Evolutionary conservation across 2,113 vertebrate species (phyloP).

Genomic region (Uria lomvia): DNA sequence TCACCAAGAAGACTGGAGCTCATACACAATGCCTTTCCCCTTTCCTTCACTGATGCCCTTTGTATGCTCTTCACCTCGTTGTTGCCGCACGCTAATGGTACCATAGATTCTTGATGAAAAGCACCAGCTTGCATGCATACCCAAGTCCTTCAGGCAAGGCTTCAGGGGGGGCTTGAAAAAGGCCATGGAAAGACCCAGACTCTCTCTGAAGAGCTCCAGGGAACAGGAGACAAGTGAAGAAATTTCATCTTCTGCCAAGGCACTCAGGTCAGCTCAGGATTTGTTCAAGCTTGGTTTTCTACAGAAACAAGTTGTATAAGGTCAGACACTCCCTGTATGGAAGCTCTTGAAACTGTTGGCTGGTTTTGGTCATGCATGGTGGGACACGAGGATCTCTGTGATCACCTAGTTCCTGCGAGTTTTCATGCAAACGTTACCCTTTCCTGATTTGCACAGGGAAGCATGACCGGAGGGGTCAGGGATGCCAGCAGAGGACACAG

Average conservation of each 20-base stretch:
- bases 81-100: neutral
- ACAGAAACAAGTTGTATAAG: neutral
- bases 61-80: neutral
- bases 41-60: neutral
- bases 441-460: neutral
- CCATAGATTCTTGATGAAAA: neutral
- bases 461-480: neutral
- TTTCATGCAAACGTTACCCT: neutral
- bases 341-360: neutral
- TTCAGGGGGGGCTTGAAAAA: neutral
- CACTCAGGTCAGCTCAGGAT: neutral
- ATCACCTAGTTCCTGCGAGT: neutral
- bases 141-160: neutral
- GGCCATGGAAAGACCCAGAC: neutral
- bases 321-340: neutral
- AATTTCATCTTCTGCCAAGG: neutral
- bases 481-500: neutral
- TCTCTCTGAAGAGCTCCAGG: neutral
- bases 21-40: neutral
- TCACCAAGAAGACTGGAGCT: neutral
- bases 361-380: neutral
- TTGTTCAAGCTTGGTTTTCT: neutral
- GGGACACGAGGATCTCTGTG: neutral
- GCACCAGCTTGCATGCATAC: neutral
- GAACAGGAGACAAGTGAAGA: neutral